These are phyloP conservation scores for Neolamprologus sp. DNA, from an alignment of 2,113 vertebrate species.

Conservation along the genomic window DNA sequence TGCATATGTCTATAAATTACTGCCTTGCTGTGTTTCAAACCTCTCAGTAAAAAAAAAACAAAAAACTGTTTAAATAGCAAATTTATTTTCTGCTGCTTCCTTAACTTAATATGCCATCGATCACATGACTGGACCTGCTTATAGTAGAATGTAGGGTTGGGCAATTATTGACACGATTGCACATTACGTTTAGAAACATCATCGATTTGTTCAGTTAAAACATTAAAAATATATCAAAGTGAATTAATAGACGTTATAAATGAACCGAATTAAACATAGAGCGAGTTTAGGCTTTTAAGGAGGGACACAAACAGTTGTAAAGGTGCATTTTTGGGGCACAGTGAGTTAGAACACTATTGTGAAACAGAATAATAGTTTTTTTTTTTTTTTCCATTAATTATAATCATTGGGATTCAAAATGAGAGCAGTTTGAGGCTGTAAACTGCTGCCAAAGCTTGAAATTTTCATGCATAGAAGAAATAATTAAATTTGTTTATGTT, in stretches of 20 bases:
- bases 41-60: background rate
- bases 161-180: background rate
- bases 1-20: background rate
- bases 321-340: background rate
- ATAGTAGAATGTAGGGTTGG: background rate
- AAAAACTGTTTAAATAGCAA: background rate
- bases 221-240: background rate
- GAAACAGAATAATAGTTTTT: background rate
- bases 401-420: background rate
- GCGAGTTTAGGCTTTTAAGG: background rate
- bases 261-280: background rate
- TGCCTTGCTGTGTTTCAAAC: background rate
- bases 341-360: background rate
- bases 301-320: background rate
- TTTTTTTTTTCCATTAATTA: background rate
- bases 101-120: background rate
- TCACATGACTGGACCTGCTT: background rate
- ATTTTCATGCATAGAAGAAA: background rate
- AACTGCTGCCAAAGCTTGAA: background rate
- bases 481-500: background rate
- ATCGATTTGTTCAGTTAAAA: background rate
- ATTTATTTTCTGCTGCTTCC: background rate
- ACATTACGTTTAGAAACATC: background rate
- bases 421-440: background rate
- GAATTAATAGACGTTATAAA: background rate